Evolutionary conservation across 2,888 invertebrate species (phyloP), one percentile per base, ranked within the genome.

Genomic region (Drosophila melanocephala): DNA sequence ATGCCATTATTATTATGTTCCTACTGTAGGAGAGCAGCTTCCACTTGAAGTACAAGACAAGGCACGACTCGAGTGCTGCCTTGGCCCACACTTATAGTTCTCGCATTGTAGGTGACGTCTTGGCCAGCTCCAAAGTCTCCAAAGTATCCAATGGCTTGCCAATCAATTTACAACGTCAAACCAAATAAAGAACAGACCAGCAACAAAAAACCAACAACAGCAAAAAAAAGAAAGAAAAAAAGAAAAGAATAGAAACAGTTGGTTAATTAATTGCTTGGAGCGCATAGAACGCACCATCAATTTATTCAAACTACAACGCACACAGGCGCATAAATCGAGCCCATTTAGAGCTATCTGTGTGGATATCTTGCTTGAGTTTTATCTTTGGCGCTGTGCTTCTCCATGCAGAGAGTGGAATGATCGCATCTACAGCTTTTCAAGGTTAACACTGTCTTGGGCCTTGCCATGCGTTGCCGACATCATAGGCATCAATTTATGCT

Each of bases 321-420:
- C 66, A 61, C 39, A 55, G 5, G 33, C 60, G 55, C 77, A 77
- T 73, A 64, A 57, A 58, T 61, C 62, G 63, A 52, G 68, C 73
- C 73, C 69, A 79, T 72, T 26, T 51, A 10, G 51, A 57, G 35
- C 53, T 47, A 33, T 56, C 39, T 30, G 19, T 30, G 22, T 47
- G 52, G 42, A 57, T 57, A 57, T 57, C 22, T 44, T 16, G 22
- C 26, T 30, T 44, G 57, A 47, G 19, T 47, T 26, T 56, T 14
- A 28, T 53, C 44, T 50, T 37, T 53, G 52, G 61, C 55, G 61
- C 70, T 77, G 73, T 79, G 2, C n/a, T 37, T 91, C 86, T 77
- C 82, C 88, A 89, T 89, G 88, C 90, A 84, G 71, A 89, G 91
- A 90, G 91, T 90, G 91, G 90, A 90, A 91, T 91, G 90, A 90